Conservation (phyloP, 2,113 vertebrate genomes). For the Ammodytes dubius region DNA sequence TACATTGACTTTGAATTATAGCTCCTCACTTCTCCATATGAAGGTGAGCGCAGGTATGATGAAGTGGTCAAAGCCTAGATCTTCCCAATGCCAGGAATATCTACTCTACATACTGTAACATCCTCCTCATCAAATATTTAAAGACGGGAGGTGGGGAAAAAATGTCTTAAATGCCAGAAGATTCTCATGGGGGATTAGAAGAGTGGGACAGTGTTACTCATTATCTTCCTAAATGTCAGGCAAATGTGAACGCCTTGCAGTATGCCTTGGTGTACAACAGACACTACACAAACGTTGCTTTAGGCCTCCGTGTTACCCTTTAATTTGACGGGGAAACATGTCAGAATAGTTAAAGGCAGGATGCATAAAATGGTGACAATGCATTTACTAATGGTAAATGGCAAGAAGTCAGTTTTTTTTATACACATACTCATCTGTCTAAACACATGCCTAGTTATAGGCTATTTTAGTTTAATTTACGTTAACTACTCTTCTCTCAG, state of each 20-base stretch:
- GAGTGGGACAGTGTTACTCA: constrained; percentile 65
- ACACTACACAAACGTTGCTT: constrained; percentile 53
- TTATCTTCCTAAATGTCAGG: constrained; percentile 74
- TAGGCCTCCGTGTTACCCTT: constrained; percentile 46
- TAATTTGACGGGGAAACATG: constrained; percentile 38
- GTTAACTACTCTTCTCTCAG: neutral
- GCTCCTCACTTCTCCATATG: neutral
- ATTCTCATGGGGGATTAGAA: constrained; percentile 67
- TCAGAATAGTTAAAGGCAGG: constrained; percentile 2
- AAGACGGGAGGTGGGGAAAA: constrained; percentile 55
- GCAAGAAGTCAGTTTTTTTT: neutral
- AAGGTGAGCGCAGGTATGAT: constrained; percentile 36
- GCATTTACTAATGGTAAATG: neutral
- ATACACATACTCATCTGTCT: neutral
- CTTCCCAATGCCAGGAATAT: constrained; percentile 61
- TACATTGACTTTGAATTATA: neutral
- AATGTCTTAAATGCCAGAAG: constrained; percentile 73
- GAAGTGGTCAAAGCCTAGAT: constrained; percentile 42
- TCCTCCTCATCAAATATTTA: constrained; percentile 81
- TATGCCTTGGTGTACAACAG: constrained; percentile 26
- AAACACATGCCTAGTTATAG: neutral
- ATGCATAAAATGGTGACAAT: constrained; percentile 23
- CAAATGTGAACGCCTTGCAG: constrained; percentile 36
- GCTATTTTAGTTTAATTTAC: neutral
- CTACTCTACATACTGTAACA: constrained; percentile 54